Percentiles rank a stretch among this genome's conserved stretches.
These are phyloP conservation scores for Ceratosolen fusciceps DNA, from an alignment of 1,140 invertebrate species.

Conservation along the genomic window DNA sequence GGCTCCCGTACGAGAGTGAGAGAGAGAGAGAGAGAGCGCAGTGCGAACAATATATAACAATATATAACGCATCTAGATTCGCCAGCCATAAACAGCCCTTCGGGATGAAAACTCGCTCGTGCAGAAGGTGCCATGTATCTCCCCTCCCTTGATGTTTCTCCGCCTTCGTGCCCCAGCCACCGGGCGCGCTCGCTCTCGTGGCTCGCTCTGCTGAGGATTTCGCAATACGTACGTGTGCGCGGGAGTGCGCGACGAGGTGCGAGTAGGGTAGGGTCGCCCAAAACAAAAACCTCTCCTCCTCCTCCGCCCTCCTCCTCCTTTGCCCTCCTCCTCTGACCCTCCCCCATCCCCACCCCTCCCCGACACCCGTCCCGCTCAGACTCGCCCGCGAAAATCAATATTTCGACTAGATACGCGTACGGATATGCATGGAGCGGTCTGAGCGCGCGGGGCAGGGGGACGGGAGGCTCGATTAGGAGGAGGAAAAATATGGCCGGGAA, in stretches of 20 bases:
- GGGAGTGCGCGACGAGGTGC: not conserved
- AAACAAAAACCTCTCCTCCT: slow-evolving; percentile 39
- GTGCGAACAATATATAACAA: slow-evolving; percentile 24
- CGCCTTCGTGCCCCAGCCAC: not conserved
- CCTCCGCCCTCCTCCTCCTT: not conserved
- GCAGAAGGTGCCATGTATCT: not conserved
- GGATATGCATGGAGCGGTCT: not conserved
- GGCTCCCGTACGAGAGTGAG: not conserved
- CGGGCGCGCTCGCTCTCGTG: not conserved
- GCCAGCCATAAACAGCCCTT: slow-evolving; percentile 38
- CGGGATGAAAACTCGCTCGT: slow-evolving; percentile 28
- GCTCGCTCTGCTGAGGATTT: not conserved
- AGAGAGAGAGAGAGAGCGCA: not conserved
- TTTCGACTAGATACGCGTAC: slow-evolving; percentile 28
- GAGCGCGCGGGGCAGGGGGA: not conserved
- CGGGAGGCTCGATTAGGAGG: no score
- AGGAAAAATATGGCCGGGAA: no score
- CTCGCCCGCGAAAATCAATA: slow-evolving; percentile 29
- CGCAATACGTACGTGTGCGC: not conserved
- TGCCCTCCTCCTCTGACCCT: no score
- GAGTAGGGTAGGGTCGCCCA: not conserved
- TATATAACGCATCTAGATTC: slow-evolving; percentile 26
- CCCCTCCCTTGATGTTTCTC: not conserved
- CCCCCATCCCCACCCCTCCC: no score
- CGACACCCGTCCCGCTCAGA: not conserved